A percentile compares a stretch with the other conserved stretches of the same genome.
These are phyloP conservation scores for Leiothrix lutea DNA, from an alignment of 2,113 vertebrate genomes.

Conservation along the genomic window DNA sequence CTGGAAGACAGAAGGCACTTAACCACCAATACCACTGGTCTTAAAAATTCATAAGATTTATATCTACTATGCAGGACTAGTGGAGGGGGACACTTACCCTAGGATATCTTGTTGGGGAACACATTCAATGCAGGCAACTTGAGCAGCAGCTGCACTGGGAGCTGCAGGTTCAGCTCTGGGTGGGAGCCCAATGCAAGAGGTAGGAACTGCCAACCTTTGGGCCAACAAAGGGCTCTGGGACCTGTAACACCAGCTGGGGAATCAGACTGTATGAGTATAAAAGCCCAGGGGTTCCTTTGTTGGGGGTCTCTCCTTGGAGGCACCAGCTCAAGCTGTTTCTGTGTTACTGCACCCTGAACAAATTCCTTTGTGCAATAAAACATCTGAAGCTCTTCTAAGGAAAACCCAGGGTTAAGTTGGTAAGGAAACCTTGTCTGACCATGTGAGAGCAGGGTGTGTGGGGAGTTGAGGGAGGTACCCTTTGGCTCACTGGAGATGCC, in stretches of 20 bases:
- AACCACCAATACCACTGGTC: neutral
- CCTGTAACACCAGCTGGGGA: neutral
- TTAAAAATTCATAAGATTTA: neutral
- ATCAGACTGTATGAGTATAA: neutral
- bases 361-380: neutral
- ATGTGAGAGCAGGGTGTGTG: neutral
- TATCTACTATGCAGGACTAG: rapidly evolving
- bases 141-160: rapidly evolving
- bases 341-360: neutral
- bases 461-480: rapidly evolving
- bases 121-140: neutral
- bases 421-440: neutral
- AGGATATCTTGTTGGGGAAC: neutral
- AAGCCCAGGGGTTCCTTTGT: neutral
- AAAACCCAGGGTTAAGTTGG: rapidly evolving
- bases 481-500: neutral
- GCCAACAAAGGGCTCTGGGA: neutral
- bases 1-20: neutral
- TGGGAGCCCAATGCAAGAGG: neutral
- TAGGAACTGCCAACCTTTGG: neutral
- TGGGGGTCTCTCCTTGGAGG: rapidly evolving
- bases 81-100: rapidly evolving
- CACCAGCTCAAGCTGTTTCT: rapidly evolving
- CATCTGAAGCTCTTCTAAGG: no score
- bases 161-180: neutral